A percentile compares a stretch with the other conserved stretches of the same genome.
These are phyloP conservation scores for Clupea harengus DNA, from an alignment of 2,113 vertebrate species.

Conservation along the genomic window DNA sequence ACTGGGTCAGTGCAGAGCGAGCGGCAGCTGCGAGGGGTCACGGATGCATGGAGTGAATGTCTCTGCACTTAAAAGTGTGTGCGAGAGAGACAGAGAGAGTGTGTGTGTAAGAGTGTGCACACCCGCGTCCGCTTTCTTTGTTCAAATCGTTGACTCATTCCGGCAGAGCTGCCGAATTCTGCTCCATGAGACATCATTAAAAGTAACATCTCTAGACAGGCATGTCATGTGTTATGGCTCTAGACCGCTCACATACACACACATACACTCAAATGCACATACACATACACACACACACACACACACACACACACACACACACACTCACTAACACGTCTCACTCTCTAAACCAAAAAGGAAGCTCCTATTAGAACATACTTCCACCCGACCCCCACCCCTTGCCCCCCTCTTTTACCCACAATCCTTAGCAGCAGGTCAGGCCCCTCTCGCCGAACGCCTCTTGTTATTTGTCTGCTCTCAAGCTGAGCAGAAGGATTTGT, in stretches of 20 bases:
- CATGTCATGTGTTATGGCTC: slow-evolving; percentile 14
- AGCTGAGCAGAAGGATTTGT: background rate
- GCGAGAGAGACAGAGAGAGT: background rate
- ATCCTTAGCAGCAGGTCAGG: background rate
- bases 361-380: background rate
- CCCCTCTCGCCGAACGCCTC: background rate
- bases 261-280: background rate
- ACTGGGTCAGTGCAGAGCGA: background rate
- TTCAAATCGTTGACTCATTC: slow-evolving; percentile 23
- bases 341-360: background rate
- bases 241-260: background rate
- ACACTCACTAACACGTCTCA: background rate
- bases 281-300: background rate
- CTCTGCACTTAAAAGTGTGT: background rate
- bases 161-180: background rate
- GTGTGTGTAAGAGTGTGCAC: background rate
- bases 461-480: background rate
- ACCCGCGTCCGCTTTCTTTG: background rate
- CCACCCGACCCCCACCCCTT: background rate
- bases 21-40: background rate
- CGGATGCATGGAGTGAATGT: background rate
- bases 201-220: slow-evolving; percentile 18
- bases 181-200: slow-evolving; percentile 30
- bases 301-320: background rate
- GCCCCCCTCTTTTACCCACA: background rate